These are phyloP conservation scores for Drosophila siamana DNA, from an alignment of 2,888 invertebrate species.

Conservation along the genomic window DNA sequence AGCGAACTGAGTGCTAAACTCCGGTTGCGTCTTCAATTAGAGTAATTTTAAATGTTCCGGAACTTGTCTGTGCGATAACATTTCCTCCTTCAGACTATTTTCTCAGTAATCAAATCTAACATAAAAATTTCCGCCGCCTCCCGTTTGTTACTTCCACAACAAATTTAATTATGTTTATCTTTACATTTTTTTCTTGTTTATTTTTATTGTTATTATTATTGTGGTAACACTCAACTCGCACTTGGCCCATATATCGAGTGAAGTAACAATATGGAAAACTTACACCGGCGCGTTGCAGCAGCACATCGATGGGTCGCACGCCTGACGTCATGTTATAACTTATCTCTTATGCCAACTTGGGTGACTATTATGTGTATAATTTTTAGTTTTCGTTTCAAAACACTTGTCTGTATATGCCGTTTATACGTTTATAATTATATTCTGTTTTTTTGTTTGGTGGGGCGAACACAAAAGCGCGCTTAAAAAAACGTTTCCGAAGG, in stretches of 20 bases:
- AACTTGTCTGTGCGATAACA: conserved; percentile 3
- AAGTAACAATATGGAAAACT: conserved; percentile 52
- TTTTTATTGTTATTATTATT: conserved; percentile 4
- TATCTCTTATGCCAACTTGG: conserved; percentile 14
- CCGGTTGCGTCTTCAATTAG: not conserved
- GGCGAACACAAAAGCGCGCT: conserved; percentile 31
- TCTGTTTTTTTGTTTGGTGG: conserved; percentile 5
- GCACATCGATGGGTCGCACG: conserved; percentile 83
- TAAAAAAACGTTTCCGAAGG: conserved; percentile 21
- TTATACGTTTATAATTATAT: conserved; percentile 17
- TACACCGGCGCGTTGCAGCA: conserved; percentile 84
- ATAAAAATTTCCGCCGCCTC: not conserved
- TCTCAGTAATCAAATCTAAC: not conserved
- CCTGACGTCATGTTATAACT: conserved; percentile 70
- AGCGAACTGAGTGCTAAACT: not conserved
- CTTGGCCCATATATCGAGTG: conserved; percentile 70
- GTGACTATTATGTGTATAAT: conserved; percentile 15
- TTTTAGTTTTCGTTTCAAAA: conserved; percentile 18
- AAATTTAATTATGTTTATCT: not conserved
- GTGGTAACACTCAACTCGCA: conserved; percentile 17
- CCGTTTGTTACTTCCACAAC: not conserved
- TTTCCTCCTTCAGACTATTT: not conserved
- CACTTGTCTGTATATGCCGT: conserved; percentile 32
- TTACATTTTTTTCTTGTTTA: not conserved
- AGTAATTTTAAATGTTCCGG: conserved; percentile 4